Percentiles rank a stretch among this genome's conserved stretches.
These are phyloP conservation scores for Andrena dorsata DNA, from an alignment of 2,888 invertebrate genomes.

Conservation along the genomic window DNA sequence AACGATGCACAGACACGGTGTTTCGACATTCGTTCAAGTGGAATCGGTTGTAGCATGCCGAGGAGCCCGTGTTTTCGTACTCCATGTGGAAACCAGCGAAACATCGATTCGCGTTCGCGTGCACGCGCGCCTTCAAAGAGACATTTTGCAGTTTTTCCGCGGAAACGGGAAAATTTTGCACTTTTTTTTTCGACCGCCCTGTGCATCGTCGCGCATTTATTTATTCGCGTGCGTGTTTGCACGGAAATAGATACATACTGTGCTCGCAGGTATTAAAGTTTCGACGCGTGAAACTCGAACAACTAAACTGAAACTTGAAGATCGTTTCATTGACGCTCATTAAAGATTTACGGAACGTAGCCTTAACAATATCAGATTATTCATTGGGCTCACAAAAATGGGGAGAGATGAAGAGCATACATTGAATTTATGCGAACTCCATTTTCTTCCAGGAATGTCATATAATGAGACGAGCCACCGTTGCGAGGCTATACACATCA, in stretches of 20 bases:
- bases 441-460: too few relatives aligned
- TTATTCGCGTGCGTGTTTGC: neutral
- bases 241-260: constrained; percentile 9
- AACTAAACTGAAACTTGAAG: too few relatives aligned
- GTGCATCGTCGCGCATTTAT: constrained; percentile 11
- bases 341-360: too few relatives aligned
- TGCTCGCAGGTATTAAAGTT: neutral
- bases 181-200: constrained; percentile 26
- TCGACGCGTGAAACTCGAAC: too few relatives aligned
- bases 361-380: too few relatives aligned
- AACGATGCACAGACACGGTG: constrained; percentile 65
- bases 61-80: constrained; percentile 63
- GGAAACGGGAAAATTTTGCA: neutral
- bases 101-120: constrained; percentile 33
- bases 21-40: constrained; percentile 64
- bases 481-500: neutral
- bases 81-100: constrained; percentile 52
- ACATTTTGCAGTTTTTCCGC: constrained; percentile 32
- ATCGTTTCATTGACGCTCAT: too few relatives aligned
- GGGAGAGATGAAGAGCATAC: too few relatives aligned
- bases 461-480: constrained; percentile 1
- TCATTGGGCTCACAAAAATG: too few relatives aligned
- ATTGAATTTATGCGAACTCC: too few relatives aligned
- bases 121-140: constrained; percentile 35
- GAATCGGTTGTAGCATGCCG: constrained; percentile 63